Evolutionary conservation across 1,140 invertebrate genomes (phyloP).

Genomic region (Drosophila nigromelanica): DNA sequence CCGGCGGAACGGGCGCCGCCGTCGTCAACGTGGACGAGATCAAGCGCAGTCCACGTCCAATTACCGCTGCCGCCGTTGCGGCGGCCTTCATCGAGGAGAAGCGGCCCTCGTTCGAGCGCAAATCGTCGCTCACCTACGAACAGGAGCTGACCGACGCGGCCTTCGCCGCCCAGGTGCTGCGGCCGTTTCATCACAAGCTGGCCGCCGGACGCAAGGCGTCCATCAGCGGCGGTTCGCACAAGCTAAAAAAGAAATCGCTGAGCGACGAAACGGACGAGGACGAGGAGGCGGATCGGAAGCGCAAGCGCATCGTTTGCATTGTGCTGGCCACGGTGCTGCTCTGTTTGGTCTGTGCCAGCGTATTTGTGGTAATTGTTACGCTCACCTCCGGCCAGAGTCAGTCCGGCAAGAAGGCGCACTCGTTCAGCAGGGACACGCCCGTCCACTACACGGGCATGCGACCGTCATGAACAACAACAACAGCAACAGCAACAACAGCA

Average conservation of each 20-base stretch:
- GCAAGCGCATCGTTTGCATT: slow-evolving; percentile 87
- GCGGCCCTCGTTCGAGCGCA: slow-evolving; percentile 78
- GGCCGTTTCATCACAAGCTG: slow-evolving; percentile 79
- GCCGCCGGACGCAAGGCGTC: slow-evolving; percentile 74
- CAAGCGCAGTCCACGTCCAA: slow-evolving; percentile 77
- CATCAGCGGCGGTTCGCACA: slow-evolving; percentile 63
- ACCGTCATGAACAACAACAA: slow-evolving; percentile 71
- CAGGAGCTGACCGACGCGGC: slow-evolving; percentile 75
- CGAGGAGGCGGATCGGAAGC: slow-evolving; percentile 85
- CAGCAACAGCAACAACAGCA: slow-evolving; percentile 13
- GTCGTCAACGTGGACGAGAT: slow-evolving; percentile 72
- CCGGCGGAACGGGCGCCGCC: slow-evolving; percentile 36
- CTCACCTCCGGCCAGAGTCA: slow-evolving; percentile 87
- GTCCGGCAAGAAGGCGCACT: slow-evolving; percentile 87
- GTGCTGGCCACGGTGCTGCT: slow-evolving; percentile 87
- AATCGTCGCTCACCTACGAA: slow-evolving; percentile 74
- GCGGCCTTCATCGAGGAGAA: slow-evolving; percentile 80
- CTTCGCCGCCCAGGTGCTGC: slow-evolving; percentile 74
- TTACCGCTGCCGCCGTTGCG: slow-evolving; percentile 62
- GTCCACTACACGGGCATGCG: slow-evolving; percentile 83
- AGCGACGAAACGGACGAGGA: slow-evolving; percentile 83
- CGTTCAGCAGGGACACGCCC: slow-evolving; percentile 85
- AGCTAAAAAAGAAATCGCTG: slow-evolving; percentile 78
- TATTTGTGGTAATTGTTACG: slow-evolving; percentile 89
- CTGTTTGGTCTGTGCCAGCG: slow-evolving; percentile 87